Evolutionary conservation across 2,113 vertebrate genomes (phyloP).

Genomic region (Neodon shergylaensis): DNA sequence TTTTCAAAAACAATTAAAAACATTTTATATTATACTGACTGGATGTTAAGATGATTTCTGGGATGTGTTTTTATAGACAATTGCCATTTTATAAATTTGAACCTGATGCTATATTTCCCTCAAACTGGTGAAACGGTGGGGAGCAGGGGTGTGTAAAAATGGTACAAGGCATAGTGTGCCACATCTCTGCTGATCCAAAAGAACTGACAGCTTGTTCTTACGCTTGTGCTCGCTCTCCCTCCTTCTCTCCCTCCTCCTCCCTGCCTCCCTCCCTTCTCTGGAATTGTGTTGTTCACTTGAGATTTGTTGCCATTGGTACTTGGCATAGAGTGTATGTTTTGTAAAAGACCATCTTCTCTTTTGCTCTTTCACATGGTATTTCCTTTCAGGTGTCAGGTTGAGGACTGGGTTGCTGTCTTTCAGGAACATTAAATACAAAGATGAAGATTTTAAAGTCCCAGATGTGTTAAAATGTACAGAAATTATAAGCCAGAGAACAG

Average conservation of each 20-base stretch:
- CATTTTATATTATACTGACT: conserved; percentile 92
- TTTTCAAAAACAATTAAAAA: conserved; percentile 99
- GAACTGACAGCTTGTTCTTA: not conserved
- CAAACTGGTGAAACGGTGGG: not conserved
- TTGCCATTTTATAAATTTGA: conserved; percentile 32
- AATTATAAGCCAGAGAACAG: not conserved
- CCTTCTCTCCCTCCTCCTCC: too few relatives aligned
- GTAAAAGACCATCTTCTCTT: not conserved
- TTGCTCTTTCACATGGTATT: not conserved
- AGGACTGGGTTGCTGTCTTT: not conserved
- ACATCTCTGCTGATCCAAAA: not conserved
- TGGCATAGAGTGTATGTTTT: not conserved
- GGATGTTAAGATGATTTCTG: conserved; percentile 72
- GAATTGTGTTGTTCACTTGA: not conserved
- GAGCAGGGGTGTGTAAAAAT: not conserved
- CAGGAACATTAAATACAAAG: not conserved
- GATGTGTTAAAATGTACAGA: not conserved
- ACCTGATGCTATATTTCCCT: not conserved
- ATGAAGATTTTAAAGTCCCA: not conserved
- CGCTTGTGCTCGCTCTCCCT: not conserved
- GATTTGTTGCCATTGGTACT: not conserved
- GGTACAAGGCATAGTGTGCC: not conserved
- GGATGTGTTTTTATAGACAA: not conserved
- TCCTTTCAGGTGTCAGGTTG: not conserved
- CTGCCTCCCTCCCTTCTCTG: not conserved